phyloP scores from a whole-genome alignment of 2,797 vertebrate species.

The Ctenopoma multispine region DNA sequence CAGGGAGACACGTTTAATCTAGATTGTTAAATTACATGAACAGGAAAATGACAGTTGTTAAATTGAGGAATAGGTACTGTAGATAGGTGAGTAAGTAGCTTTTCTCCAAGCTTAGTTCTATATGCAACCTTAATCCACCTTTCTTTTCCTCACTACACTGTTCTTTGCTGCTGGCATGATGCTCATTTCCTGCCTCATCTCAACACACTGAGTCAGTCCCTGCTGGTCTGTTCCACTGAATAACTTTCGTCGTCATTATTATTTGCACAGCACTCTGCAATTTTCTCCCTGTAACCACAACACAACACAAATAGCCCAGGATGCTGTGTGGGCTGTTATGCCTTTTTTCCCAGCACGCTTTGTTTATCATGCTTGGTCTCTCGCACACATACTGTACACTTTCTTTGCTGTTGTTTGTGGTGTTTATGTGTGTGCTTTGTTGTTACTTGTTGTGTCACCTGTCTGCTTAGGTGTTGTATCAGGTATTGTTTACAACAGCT shows the following conservation, averaged over 20 bases:
- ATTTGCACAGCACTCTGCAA: constrained; percentile 42
- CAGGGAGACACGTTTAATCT: no score
- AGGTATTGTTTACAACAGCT: constrained; percentile 24
- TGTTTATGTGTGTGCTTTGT: background rate
- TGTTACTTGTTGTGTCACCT: constrained; percentile 5
- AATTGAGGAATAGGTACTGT: constrained; percentile 1
- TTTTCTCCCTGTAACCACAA: constrained; percentile 51
- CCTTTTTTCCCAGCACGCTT: constrained; percentile 8
- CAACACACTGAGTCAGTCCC: constrained; percentile 39
- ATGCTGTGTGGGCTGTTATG: constrained; percentile 21
- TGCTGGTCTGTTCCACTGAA: constrained; percentile 48
- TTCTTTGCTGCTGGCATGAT: constrained; percentile 28
- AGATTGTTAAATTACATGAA: background rate
- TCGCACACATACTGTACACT: background rate
- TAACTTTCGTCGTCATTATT: constrained; percentile 54
- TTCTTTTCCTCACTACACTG: constrained; percentile 7
- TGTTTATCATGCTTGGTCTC: constrained; percentile 4
- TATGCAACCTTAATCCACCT: constrained; percentile 8
- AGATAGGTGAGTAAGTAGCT: constrained; percentile 6
- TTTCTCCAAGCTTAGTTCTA: background rate
- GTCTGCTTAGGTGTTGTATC: constrained; percentile 2
- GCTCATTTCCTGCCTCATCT: constrained; percentile 56
- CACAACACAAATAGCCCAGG: constrained; percentile 40
- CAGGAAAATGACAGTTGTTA: background rate
- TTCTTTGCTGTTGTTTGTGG: background rate